Base-by-base conservation (phyloP, 2,113 vertebrate species). In the Tachuris rubrigastra region DNA sequence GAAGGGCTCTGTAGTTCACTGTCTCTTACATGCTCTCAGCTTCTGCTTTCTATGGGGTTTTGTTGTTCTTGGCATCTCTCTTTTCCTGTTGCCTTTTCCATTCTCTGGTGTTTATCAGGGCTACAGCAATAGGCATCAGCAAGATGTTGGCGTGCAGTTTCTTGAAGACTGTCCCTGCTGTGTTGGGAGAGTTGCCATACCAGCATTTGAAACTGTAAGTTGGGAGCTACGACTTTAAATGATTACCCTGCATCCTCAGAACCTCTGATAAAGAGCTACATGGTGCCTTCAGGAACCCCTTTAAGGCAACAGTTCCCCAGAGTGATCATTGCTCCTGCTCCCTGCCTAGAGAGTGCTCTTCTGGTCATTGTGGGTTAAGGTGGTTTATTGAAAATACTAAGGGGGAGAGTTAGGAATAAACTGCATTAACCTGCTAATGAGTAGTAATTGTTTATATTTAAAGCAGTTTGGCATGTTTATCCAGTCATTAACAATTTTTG, bases 351-450 rank as follows among this genome's bases (percentile, higher is more conserved):
- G 21, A 62, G 27, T 63, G 42, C 31, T 94, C 47, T 78, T 50
- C 8, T 9, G 27, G 63, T 82, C 21, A 0, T 44, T 65, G 31
- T 82, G 47, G 47, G 21, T 87, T 77, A 81, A 92, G 73, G 80
- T 81, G 52, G 9, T 66, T 69, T 85, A 58, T 58, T 94, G 78
- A 89, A 96, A 96, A 95, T 66, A 71, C 20, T 30, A 33, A 90
- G 37, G 39, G 87, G 37, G 53, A 82, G 72, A 87, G 25, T 33
- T 84, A 91, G 91, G n/a, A 68, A 83, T 42, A 88, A 85, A 69
- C 50, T 85, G 35, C 63, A 67, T 79, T 77, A 93, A 93, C 55
- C 33, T 92, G 86, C 62, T 82, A 81, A 55, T 53, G 69, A 93
- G 27, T 59, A 83, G 28, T 56, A 44, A 41, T 39, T 72, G n/a